These are phyloP conservation scores for Amblyraja radiata DNA, from an alignment of 2,797 vertebrate genomes.

Conservation along the genomic window DNA sequence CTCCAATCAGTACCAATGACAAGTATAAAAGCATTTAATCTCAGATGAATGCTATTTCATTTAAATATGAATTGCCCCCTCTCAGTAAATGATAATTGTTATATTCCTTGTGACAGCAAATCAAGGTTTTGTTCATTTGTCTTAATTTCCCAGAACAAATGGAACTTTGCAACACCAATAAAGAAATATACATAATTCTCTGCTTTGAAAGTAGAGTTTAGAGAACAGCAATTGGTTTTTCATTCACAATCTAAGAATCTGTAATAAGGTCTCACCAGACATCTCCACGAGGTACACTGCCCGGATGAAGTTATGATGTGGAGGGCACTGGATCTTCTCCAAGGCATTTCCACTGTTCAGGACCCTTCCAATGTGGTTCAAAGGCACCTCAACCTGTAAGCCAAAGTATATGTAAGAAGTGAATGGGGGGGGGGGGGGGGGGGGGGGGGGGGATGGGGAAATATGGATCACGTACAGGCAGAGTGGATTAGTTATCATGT, in stretches of 20 bases:
- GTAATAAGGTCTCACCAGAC: constrained; percentile 47
- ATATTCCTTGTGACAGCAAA: not conserved
- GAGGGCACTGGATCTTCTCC: constrained; percentile 52
- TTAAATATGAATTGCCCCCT: not conserved
- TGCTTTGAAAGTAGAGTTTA: not conserved
- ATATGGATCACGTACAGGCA: too few relatives aligned
- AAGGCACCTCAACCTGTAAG: constrained; percentile 48
- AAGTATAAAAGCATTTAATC: not conserved
- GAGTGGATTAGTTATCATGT: too few relatives aligned
- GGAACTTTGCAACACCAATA: not conserved
- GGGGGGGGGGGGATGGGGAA: too few relatives aligned
- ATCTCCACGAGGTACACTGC: constrained; percentile 60
- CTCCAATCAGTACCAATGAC: not conserved
- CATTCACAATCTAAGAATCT: not conserved
- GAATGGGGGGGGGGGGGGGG: too few relatives aligned
- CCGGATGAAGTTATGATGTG: constrained; percentile 46
- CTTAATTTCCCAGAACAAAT: not conserved
- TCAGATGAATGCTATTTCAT: not conserved
- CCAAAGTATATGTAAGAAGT: not conserved
- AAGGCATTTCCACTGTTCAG: constrained; percentile 56
- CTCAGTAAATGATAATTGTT: not conserved
- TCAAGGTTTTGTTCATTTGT: not conserved
- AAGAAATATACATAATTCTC: not conserved
- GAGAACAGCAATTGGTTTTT: not conserved
- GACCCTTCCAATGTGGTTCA: constrained; percentile 47